These are phyloP conservation scores for Psittacus erithacus DNA, from an alignment of 2,113 vertebrate genomes.

Conservation along the genomic window DNA sequence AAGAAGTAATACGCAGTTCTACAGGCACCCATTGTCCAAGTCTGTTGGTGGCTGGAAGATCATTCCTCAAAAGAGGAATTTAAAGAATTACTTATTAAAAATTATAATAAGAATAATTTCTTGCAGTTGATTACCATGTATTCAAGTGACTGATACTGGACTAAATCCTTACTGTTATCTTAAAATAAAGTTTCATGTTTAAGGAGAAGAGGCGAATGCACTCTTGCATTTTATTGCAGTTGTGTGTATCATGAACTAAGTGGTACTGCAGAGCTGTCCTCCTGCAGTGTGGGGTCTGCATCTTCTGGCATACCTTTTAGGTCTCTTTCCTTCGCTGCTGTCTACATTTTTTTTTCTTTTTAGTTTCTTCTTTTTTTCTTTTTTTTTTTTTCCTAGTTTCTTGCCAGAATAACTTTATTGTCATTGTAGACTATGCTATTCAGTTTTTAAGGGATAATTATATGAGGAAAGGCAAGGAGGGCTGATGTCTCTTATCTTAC, in stretches of 20 bases:
- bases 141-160: neutral
- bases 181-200: neutral
- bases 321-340: neutral
- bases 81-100: neutral
- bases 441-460: neutral
- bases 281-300: neutral
- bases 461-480: neutral
- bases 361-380: too few relatives aligned
- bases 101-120: neutral
- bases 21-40: neutral
- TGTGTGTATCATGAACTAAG: neutral
- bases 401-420: neutral
- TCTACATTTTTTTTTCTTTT: neutral
- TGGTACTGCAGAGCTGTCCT: neutral
- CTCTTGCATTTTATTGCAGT: neutral
- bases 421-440: neutral
- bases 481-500: neutral
- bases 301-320: neutral
- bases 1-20: neutral
- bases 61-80: neutral
- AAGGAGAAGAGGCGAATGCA: neutral
- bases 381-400: neutral
- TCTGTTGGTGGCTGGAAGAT: neutral
- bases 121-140: neutral
- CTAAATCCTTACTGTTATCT: neutral